Conservation (phyloP, 2,113 vertebrate genomes). For the Xenotilapia longispinis region DNA sequence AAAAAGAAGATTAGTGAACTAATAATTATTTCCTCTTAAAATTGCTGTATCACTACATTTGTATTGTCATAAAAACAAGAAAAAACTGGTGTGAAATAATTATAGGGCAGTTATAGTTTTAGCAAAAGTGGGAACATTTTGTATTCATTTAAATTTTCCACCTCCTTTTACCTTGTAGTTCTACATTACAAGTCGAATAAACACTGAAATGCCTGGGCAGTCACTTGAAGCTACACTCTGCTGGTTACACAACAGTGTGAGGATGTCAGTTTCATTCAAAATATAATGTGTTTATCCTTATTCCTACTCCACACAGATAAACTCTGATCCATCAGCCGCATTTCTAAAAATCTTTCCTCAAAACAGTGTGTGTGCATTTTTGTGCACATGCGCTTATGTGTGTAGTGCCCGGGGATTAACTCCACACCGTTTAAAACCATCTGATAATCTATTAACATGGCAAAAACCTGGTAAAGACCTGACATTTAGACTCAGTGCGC, state of each 20-base stretch:
- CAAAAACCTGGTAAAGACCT: constrained; percentile 2
- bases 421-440: constrained; percentile 20
- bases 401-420: constrained; percentile 28
- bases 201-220: not conserved
- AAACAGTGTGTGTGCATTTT: constrained; percentile 8
- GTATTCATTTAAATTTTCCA: not conserved
- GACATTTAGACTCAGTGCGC: constrained; percentile 10
- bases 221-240: not conserved
- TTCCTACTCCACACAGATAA: not conserved
- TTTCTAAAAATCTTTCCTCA: constrained; percentile 42
- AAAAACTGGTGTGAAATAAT: not conserved
- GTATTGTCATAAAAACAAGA: not conserved
- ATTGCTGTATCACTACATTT: not conserved
- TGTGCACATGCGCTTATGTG: not conserved
- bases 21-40: not conserved
- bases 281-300: constrained; percentile 23
- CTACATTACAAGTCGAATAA: not conserved
- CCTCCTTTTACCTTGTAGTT: not conserved
- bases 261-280: constrained; percentile 10
- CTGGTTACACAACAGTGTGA: not conserved
- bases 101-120: not conserved
- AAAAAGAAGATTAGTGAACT: not conserved
- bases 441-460: constrained; percentile 60
- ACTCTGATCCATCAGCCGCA: constrained; percentile 27
- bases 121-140: not conserved